Conservation (phyloP, 92 coral and sea anemone genomes). For the Phenganax stokvisi region DNA sequence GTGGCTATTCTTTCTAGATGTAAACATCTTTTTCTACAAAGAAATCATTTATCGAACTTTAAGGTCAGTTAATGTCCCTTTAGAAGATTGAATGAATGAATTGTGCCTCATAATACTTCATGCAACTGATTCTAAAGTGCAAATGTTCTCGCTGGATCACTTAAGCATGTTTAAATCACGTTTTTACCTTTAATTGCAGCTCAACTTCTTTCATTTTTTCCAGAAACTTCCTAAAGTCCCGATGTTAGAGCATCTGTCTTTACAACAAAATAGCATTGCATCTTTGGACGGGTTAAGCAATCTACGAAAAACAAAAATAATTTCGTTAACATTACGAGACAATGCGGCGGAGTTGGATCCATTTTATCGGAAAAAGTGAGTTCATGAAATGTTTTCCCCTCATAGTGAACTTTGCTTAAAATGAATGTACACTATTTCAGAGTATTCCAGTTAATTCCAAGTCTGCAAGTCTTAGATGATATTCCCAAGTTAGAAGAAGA, state of each 20-base stretch:
- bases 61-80: conserved; percentile 46
- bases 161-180: background rate
- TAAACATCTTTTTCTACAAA: conserved; percentile 76
- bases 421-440: conserved; percentile 19
- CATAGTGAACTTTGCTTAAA: too few species aligned
- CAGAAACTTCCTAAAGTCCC: conserved; percentile 91
- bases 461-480: conserved; percentile 73
- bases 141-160: background rate
- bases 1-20: conserved; percentile 50
- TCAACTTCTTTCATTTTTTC: background rate
- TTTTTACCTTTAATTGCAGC: background rate
- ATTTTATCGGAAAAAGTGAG: conserved; percentile 79
- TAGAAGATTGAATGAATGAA: too few species aligned
- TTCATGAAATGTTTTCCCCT: too few species aligned
- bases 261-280: conserved; percentile 80
- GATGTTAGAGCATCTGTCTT: conserved; percentile 71
- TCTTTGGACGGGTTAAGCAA: conserved; percentile 67
- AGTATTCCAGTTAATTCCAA: conserved; percentile 75
- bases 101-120: background rate
- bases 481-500: conserved; percentile 81
- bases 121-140: background rate
- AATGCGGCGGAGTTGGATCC: conserved; percentile 89
- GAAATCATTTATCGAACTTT: conserved; percentile 71
- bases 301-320: conserved; percentile 59
- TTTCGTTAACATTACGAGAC: conserved; percentile 73